phyloP scores from a whole-genome alignment of 2,797 vertebrate species.

The Antrozous pallidus region DNA sequence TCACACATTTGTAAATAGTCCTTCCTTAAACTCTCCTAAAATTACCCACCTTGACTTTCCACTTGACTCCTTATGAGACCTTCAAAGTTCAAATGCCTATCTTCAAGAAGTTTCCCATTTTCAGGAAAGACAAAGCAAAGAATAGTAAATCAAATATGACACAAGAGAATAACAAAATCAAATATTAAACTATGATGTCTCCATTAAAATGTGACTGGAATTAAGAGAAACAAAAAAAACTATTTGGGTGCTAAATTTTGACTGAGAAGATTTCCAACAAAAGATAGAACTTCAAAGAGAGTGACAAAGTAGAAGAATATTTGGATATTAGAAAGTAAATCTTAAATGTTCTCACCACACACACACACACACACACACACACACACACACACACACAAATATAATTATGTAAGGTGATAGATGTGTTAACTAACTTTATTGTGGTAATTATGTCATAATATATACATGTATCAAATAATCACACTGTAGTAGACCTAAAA shows the following conservation, averaged over 20 bases:
- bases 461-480: neutral
- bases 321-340: neutral
- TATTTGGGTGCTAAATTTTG: neutral
- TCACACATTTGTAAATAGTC: neutral
- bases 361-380: too few species aligned
- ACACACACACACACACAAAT: too few species aligned
- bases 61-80: neutral
- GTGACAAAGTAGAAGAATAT: neutral
- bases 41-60: neutral
- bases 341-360: neutral
- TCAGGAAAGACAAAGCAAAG: neutral
- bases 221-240: conserved; percentile 17
- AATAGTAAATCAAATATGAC: neutral
- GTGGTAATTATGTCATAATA: neutral
- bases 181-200: neutral
- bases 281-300: neutral
- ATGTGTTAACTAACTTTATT: neutral
- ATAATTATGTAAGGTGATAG: neutral
- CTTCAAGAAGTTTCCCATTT: neutral
- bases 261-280: neutral
- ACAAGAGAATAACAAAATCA: conserved; percentile 19
- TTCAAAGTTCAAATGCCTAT: neutral
- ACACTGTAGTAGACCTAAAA: neutral
- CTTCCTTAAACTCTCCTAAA: conserved; percentile 9
- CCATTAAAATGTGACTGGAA: conserved; percentile 4